Evolutionary conservation across 2,888 invertebrate genomes (phyloP).

Genomic region (Drosophila borealis): DNA sequence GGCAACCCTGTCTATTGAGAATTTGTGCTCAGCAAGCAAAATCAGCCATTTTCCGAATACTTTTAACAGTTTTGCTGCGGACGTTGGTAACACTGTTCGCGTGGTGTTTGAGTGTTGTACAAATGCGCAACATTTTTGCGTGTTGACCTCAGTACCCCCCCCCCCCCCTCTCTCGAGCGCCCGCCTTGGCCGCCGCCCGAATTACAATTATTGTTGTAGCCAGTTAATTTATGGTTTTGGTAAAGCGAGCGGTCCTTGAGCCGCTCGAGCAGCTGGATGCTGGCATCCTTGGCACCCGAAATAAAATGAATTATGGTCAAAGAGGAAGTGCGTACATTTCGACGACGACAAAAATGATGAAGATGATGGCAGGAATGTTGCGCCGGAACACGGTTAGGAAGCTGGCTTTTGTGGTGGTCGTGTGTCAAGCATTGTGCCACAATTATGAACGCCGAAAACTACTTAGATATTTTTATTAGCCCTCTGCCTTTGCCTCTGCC

Average conservation of each 20-base stretch:
- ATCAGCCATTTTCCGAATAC: too few relatives aligned
- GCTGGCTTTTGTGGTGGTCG: slow-evolving; percentile 79
- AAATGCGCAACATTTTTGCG: slow-evolving; percentile 45
- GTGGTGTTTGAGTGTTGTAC: slow-evolving; percentile 24
- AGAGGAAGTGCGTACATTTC: slow-evolving; percentile 65
- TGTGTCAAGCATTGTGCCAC: slow-evolving; percentile 82
- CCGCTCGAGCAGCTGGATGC: slow-evolving; percentile 45
- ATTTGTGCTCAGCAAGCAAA: too few relatives aligned
- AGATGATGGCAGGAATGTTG: slow-evolving; percentile 46
- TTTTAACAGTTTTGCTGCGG: too few relatives aligned
- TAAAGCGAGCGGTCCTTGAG: slow-evolving; percentile 5
- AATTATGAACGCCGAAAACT: slow-evolving; percentile 82
- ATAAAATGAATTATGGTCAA: slow-evolving; percentile 67
- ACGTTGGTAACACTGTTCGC: too few relatives aligned
- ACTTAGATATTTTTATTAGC: slow-evolving; percentile 79
- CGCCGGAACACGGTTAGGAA: slow-evolving; percentile 68
- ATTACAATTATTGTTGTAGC: slow-evolving; percentile 25
- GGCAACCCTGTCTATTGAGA: too few relatives aligned
- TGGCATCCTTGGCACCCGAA: slow-evolving; percentile 33
- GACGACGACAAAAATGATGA: slow-evolving; percentile 20
- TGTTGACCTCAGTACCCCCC: slow-evolving; percentile 38
- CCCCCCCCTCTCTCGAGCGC: slow-evolving; percentile 5
- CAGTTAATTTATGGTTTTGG: slow-evolving; percentile 50
- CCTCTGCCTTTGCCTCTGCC: slow-evolving; percentile 20
- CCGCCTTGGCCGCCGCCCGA: slow-evolving; percentile 8